Evolutionary conservation across 2,888 invertebrate species (phyloP).

Genomic region (Hydrotaea diabolus): DNA sequence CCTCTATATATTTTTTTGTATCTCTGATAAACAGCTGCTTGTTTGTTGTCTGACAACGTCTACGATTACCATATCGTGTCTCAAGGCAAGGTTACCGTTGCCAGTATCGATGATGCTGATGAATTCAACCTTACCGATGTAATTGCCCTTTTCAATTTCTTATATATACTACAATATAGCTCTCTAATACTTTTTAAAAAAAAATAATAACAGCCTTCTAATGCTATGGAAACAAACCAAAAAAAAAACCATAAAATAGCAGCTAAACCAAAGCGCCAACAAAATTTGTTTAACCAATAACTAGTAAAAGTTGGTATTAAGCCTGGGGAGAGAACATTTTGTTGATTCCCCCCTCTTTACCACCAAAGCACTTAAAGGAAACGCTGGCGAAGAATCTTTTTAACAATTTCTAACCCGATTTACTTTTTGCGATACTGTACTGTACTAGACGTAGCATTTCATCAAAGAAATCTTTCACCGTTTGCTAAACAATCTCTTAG

Average conservation of each 20-base stretch:
- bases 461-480: background rate
- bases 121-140: slow-evolving; percentile 92
- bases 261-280: slow-evolving; percentile 25
- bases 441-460: no score
- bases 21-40: slow-evolving; percentile 76
- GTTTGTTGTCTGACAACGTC: slow-evolving; percentile 90
- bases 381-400: no score
- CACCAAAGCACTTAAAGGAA: no score
- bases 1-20: slow-evolving; percentile 54
- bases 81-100: slow-evolving; percentile 96
- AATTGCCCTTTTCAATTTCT: slow-evolving; percentile 80
- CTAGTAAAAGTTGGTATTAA: background rate
- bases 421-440: no score
- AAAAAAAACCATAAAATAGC: slow-evolving; percentile 36
- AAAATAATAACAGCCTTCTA: slow-evolving; percentile 50
- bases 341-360: no score
- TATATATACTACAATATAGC: background rate
- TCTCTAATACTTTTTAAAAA: slow-evolving; percentile 12
- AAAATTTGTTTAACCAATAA: slow-evolving; percentile 10
- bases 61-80: slow-evolving; percentile 94
- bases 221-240: slow-evolving; percentile 59
- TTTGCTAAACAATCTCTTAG: background rate
- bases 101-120: slow-evolving; percentile 95
- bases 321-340: no score
- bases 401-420: no score